These are phyloP conservation scores for Platysteira castanea DNA, from an alignment of 2,113 vertebrate species.

Conservation along the genomic window DNA sequence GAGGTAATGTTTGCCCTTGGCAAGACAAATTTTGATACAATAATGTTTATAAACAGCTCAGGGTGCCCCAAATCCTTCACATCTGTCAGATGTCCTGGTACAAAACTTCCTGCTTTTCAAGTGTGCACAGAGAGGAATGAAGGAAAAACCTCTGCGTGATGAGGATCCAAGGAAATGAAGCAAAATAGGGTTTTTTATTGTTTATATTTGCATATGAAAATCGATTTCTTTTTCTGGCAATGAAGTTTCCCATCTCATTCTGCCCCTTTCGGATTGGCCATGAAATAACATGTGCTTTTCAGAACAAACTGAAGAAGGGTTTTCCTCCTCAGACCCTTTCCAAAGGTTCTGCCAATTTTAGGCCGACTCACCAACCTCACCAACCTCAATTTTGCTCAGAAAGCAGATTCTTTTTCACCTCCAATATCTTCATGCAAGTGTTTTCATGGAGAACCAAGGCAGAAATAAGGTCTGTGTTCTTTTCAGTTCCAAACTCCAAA, in stretches of 20 bases:
- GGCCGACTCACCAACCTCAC: not conserved
- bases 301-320: not conserved
- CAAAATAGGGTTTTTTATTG: not conserved
- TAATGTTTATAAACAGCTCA: slow-evolving; percentile 51
- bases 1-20: slow-evolving; percentile 63
- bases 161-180: not conserved
- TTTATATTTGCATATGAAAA: not conserved
- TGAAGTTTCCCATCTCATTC: not conserved
- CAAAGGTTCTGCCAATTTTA: not conserved
- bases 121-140: not conserved
- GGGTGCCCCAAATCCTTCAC: not conserved
- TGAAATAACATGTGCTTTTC: not conserved
- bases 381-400: too few relatives aligned
- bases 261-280: not conserved
- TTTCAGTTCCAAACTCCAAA: not conserved
- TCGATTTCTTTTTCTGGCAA: not conserved
- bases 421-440: not conserved
- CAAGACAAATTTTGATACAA: slow-evolving; percentile 38
- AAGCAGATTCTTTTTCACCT: not conserved
- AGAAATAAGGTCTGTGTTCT: not conserved
- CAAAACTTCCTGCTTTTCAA: not conserved
- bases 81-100: not conserved
- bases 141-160: not conserved
- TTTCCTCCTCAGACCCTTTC: not conserved
- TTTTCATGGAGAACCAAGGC: not conserved